Percentiles rank a stretch among this genome's conserved stretches.
phyloP scores from a whole-genome alignment of 2,797 vertebrate genomes.

The Anguilla obscura region DNA sequence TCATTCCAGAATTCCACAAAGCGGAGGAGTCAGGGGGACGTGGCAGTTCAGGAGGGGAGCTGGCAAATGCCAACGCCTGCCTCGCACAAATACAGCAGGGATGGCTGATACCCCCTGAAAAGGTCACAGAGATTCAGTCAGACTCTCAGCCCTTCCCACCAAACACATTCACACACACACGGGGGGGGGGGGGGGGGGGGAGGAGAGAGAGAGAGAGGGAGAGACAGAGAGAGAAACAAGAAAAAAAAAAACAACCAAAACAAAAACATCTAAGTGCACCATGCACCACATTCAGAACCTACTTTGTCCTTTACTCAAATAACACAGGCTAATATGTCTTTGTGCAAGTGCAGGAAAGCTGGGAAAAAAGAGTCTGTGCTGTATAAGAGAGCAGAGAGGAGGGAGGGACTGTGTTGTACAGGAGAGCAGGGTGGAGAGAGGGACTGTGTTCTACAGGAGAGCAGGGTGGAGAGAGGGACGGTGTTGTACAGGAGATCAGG shows the following conservation, averaged over 20 bases:
- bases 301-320: neutral
- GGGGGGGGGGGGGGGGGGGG: neutral
- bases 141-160: constrained; percentile 37
- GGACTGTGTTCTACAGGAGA: neutral
- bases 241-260: neutral
- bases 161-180: constrained; percentile 8
- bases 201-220: neutral
- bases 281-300: neutral
- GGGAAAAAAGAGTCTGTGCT: neutral
- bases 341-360: neutral
- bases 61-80: neutral
- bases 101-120: neutral
- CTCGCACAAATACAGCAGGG: neutral
- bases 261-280: neutral
- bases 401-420: neutral
- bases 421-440: neutral
- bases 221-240: neutral
- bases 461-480: neutral
- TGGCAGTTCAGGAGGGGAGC: neutral
- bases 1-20: constrained; percentile 1
- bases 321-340: neutral
- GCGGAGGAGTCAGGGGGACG: neutral
- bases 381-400: neutral
- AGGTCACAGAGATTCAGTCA: neutral
- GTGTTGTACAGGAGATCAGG: neutral